These are phyloP conservation scores for Sebastes schlegelii DNA, from an alignment of 2,113 vertebrate genomes.

Conservation along the genomic window DNA sequence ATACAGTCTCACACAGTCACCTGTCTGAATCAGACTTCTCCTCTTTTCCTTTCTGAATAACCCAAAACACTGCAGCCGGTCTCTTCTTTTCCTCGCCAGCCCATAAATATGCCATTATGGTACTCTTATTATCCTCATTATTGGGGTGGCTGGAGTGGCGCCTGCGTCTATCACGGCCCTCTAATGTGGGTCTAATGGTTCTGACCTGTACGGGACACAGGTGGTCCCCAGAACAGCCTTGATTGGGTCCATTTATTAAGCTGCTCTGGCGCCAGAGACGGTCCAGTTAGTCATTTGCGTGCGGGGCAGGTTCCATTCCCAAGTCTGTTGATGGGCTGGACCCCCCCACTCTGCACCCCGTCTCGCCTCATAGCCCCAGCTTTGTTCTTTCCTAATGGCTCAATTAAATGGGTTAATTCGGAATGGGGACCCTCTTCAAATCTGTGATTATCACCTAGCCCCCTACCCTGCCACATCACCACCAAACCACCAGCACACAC, in stretches of 20 bases:
- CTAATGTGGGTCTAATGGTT: constrained; percentile 86
- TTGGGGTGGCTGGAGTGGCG: constrained; percentile 78
- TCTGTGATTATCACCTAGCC: constrained; percentile 82
- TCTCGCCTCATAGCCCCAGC: constrained; percentile 57
- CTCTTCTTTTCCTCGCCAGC: constrained; percentile 44
- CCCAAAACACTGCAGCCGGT: constrained; percentile 45
- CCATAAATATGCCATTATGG: constrained; percentile 82
- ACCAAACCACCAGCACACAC: constrained; percentile 19
- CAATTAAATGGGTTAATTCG: constrained; percentile 89
- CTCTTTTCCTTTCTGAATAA: constrained; percentile 35
- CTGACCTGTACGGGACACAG: constrained; percentile 86
- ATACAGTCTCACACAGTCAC: constrained; percentile 27
- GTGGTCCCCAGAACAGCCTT: constrained; percentile 82
- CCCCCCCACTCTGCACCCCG: constrained; percentile 17
- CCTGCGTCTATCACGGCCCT: constrained; percentile 80
- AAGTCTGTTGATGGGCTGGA: constrained; percentile 74
- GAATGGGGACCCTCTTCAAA: constrained; percentile 85
- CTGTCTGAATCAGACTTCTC: constrained; percentile 35
- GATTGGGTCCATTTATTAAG: constrained; percentile 87
- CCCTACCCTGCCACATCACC: constrained; percentile 60
- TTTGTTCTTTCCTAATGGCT: constrained; percentile 85
- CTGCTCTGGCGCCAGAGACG: constrained; percentile 68
- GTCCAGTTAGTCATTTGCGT: constrained; percentile 79
- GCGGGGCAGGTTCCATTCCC: constrained; percentile 75
- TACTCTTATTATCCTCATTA: constrained; percentile 83